Percentiles rank a stretch among this genome's conserved stretches.
phyloP scores from a whole-genome alignment of 2,113 vertebrate species.

The Chlamydotis undulata region DNA sequence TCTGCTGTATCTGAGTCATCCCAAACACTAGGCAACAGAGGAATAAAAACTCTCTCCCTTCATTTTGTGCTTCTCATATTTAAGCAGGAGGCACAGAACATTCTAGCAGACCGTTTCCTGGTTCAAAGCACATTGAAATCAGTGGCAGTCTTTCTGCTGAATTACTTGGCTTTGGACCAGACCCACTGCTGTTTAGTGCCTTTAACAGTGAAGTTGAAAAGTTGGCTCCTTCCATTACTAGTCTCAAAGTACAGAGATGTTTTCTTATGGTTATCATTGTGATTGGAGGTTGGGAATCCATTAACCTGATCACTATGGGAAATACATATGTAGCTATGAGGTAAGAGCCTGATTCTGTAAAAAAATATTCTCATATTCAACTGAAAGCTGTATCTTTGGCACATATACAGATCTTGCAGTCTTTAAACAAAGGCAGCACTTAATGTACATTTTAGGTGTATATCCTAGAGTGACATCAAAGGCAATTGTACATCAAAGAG shows the following conservation, averaged over 20 bases:
- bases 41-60: neutral
- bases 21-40: slow-evolving; percentile 2
- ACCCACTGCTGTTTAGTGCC: neutral
- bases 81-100: neutral
- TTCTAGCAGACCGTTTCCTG: neutral
- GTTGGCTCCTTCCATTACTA: neutral
- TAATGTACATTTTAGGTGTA: neutral
- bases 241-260: neutral
- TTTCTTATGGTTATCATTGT: neutral
- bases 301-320: neutral
- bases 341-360: neutral
- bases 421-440: neutral
- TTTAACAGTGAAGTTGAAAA: neutral
- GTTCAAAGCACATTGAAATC: neutral
- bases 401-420: fast-evolving
- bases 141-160: neutral
- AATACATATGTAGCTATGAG: neutral
- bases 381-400: neutral
- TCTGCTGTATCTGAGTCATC: slow-evolving; percentile 51
- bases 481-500: neutral
- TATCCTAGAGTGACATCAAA: neutral
- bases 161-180: neutral
- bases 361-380: neutral
- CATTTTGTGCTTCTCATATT: slow-evolving; percentile 7
- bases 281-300: neutral